These are phyloP conservation scores for Chrysogorgia sp. DNA, from an alignment of 92 coral and sea anemone species.

Conservation along the genomic window DNA sequence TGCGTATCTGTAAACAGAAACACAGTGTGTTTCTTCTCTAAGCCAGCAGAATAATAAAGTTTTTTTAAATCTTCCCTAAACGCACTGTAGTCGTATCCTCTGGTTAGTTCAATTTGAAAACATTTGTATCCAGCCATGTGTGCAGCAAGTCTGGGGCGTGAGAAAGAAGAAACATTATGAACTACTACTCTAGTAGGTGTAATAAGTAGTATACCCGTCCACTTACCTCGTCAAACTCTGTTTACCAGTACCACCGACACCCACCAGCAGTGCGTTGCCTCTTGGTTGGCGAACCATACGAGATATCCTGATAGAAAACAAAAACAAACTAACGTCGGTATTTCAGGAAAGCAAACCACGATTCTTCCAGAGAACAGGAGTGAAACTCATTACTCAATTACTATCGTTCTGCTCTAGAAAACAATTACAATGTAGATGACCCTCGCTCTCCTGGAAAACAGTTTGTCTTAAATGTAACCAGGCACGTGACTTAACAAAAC, in stretches of 20 bases:
- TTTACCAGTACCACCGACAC: constrained; percentile 99
- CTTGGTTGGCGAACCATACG: constrained; percentile 99
- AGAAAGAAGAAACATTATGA: neutral
- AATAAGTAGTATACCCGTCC: neutral
- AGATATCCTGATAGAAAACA: constrained; percentile 69
- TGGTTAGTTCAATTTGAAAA: constrained; percentile 97
- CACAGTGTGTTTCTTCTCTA: constrained; percentile 88
- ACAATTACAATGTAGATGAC: too few relatives aligned
- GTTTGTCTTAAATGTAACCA: too few relatives aligned
- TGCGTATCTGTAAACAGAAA: constrained; percentile 97
- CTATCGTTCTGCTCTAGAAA: too few relatives aligned
- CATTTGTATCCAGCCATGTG: constrained; percentile 96
- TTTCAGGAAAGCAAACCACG: too few relatives aligned
- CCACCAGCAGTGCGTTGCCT: constrained; percentile 94
- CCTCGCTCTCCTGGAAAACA: too few relatives aligned
- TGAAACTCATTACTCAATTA: too few relatives aligned
- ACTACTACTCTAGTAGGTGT: neutral
- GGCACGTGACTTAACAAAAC: too few relatives aligned
- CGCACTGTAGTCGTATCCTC: constrained; percentile 90
- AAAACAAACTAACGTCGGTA: neutral
- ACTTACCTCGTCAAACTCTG: constrained; percentile 91
- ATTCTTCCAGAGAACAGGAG: too few relatives aligned
- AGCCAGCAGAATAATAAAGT: constrained; percentile 89
- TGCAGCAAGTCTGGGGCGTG: constrained; percentile 74
- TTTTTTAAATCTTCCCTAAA: constrained; percentile 95